A percentile compares a stretch with the other conserved stretches of the same genome.
phyloP scores from a whole-genome alignment of 2,113 vertebrate genomes.

The Alectura lathami region DNA sequence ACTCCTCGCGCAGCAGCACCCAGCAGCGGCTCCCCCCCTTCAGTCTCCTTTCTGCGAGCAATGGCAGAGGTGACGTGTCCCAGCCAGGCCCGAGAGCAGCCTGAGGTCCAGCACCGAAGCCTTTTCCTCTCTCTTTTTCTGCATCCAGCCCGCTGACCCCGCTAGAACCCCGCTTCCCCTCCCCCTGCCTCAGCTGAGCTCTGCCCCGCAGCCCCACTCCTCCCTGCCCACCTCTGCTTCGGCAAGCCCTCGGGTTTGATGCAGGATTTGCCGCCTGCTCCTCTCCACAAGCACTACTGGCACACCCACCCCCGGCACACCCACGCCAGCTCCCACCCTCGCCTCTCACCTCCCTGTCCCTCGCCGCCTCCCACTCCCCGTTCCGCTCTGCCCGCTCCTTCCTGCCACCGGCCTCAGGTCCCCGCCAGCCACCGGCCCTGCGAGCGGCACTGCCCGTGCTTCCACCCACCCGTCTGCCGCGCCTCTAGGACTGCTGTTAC shows the following conservation, averaged over 20 bases:
- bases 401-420: neutral
- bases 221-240: neutral
- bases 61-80: neutral
- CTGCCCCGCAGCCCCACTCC: neutral
- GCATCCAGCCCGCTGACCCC: neutral
- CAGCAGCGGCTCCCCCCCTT: rapidly evolving
- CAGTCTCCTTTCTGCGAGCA: neutral
- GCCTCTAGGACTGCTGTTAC: neutral
- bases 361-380: too few relatives aligned
- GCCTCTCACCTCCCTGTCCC: rapidly evolving
- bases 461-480: neutral
- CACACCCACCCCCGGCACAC: neutral
- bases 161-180: neutral
- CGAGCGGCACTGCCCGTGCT: rapidly evolving
- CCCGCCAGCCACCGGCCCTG: neutral
- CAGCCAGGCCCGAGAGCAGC: rapidly evolving
- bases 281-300: rapidly evolving
- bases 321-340: neutral
- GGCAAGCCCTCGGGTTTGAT: neutral
- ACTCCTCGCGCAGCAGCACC: rapidly evolving
- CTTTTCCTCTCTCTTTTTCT: neutral
- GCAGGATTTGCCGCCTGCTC: rapidly evolving
- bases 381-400: neutral
- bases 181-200: neutral
- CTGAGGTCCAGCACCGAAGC: rapidly evolving